A percentile compares a stretch with the other conserved stretches of the same genome.
Evolutionary conservation across 2,888 invertebrate genomes (phyloP).

Genomic region (Amphiduros pacificus): DNA sequence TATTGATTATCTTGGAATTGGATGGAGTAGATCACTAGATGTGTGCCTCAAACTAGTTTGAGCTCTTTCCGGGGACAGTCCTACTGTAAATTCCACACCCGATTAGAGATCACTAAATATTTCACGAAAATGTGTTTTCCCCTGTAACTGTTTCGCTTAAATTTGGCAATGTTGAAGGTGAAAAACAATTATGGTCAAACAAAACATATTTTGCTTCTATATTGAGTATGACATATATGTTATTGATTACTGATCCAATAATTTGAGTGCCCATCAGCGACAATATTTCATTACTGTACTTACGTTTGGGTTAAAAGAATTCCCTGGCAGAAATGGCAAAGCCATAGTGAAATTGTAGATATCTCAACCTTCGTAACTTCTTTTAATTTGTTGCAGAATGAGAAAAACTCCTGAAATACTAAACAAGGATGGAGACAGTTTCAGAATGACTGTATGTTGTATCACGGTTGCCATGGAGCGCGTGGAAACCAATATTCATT

Average conservation of each 20-base stretch:
- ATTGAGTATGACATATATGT: not conserved
- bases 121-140: too few species aligned
- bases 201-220: not conserved
- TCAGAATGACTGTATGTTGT: too few species aligned
- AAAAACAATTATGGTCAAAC: not conserved
- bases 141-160: not conserved
- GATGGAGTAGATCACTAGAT: too few species aligned
- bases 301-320: slow-evolving; percentile 50
- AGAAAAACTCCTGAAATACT: not conserved
- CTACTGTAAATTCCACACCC: too few species aligned
- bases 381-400: not conserved
- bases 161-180: not conserved
- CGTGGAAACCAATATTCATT: not conserved
- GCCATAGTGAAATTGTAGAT: slow-evolving; percentile 45
- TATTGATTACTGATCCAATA: too few species aligned
- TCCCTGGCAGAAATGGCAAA: slow-evolving; percentile 58
- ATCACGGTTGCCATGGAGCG: slow-evolving; percentile 2
- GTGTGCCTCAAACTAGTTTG: too few species aligned
- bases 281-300: too few species aligned
- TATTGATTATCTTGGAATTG: too few species aligned
- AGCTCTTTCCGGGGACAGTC: too few species aligned
- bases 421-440: too few species aligned
- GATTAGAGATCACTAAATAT: too few species aligned
- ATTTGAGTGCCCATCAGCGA: too few species aligned
- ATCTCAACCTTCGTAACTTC: not conserved